A percentile compares a stretch with the other conserved stretches of the same genome.
Conservation (phyloP, 64 coral and sea anemone species). For the Acropora yongei region DNA sequence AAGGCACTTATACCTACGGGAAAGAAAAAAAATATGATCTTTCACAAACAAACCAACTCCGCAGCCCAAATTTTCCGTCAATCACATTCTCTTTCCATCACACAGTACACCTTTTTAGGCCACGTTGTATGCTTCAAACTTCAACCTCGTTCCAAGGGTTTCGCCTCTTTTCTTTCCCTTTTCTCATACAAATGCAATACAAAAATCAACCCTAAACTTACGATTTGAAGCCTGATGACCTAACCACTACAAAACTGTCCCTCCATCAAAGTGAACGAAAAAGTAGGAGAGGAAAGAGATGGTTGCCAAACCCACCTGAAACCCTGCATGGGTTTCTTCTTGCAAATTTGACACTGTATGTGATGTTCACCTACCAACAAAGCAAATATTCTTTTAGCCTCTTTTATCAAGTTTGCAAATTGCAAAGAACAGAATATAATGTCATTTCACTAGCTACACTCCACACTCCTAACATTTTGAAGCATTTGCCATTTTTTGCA, state of each 20-base stretch:
- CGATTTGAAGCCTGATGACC: no score
- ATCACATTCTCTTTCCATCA: no score
- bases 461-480: constrained; percentile 70
- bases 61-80: no score
- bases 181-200: no score
- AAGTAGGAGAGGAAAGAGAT: no score
- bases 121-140: no score
- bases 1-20: constrained; percentile 92
- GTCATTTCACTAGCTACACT: not conserved
- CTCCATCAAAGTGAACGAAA: not conserved
- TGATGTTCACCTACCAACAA: constrained; percentile 84
- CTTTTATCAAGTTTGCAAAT: not conserved
- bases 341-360: constrained; percentile 83
- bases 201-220: no score
- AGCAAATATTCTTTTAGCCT: not conserved
- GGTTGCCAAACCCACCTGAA: constrained; percentile 32
- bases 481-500: constrained; percentile 93
- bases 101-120: no score
- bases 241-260: not conserved
- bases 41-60: no score
- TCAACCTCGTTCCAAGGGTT: no score
- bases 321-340: constrained; percentile 75
- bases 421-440: not conserved
- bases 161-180: no score
- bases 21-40: not conserved